Percentiles rank a stretch among this genome's conserved stretches.
These are phyloP conservation scores for Chloroceryle amazona DNA, from an alignment of 2,797 vertebrate species.

Conservation along the genomic window DNA sequence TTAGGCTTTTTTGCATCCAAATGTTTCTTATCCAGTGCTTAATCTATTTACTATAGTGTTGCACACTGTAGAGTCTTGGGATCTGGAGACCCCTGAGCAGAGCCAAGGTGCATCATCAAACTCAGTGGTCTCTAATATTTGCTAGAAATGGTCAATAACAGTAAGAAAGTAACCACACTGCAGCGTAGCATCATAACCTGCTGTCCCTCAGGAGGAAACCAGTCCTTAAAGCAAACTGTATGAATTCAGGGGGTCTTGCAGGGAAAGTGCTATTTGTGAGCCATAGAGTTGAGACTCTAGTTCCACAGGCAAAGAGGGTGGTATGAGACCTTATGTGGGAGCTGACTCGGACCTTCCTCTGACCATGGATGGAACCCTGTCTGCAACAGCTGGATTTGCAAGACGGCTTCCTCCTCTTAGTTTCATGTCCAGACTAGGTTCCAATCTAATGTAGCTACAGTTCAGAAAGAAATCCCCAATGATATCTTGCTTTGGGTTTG, in stretches of 20 bases:
- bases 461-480: background rate
- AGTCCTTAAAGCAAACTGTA: background rate
- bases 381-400: background rate
- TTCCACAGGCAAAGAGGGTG: background rate
- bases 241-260: background rate
- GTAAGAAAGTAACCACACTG: fast-evolving
- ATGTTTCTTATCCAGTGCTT: background rate
- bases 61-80: background rate
- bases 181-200: background rate
- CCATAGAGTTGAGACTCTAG: background rate
- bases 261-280: background rate
- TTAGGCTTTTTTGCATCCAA: background rate
- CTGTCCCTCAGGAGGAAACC: background rate
- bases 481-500: background rate
- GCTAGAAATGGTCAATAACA: background rate
- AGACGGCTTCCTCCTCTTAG: background rate
- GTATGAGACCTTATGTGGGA: background rate
- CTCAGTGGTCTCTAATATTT: background rate
- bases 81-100: background rate
- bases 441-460: background rate
- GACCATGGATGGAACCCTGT: background rate
- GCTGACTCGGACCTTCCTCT: background rate
- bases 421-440: background rate
- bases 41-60: background rate
- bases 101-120: background rate